Conservation (phyloP, 2,888 invertebrate species). For the Nephrotoma flavescens region DNA sequence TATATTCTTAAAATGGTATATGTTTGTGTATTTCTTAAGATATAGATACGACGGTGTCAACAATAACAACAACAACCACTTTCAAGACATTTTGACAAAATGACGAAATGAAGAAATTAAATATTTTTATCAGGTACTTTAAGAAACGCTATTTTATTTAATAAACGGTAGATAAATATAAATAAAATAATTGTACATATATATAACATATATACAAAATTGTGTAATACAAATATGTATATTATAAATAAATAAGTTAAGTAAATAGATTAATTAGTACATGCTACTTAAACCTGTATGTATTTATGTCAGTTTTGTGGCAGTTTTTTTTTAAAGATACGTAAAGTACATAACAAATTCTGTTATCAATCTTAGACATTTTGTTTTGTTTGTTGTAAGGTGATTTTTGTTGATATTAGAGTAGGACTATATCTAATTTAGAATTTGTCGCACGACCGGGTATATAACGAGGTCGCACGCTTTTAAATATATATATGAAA, state of each 20-base stretch:
- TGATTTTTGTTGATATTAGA: no score
- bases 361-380: background rate
- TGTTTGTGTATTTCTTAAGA: background rate
- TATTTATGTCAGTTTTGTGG: background rate
- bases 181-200: background rate
- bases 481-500: background rate
- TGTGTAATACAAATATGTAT: background rate
- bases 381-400: background rate
- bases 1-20: background rate
- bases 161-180: background rate
- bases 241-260: background rate
- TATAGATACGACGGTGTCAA: background rate
- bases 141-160: background rate
- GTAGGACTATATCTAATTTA: no score
- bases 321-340: background rate
- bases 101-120: background rate
- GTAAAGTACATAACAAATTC: background rate
- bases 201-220: background rate
- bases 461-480: background rate
- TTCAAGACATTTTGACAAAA: background rate
- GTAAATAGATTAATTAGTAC: background rate
- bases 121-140: background rate
- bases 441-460: background rate
- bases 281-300: background rate
- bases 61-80: background rate